phyloP scores from a whole-genome alignment of 2,113 vertebrate genomes.

The Grantiella picta region DNA sequence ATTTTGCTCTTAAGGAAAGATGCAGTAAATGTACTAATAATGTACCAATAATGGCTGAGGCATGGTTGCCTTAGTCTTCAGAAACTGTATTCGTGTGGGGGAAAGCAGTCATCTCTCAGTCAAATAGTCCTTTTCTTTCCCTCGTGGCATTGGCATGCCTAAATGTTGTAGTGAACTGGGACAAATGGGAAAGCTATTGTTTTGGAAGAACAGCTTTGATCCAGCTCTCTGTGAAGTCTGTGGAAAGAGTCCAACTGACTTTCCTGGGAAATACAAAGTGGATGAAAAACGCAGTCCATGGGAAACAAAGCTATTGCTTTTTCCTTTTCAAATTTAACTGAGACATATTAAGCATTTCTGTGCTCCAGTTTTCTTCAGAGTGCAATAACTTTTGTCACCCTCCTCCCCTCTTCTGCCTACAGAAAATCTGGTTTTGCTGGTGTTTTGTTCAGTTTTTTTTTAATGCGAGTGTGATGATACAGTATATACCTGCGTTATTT shows the following conservation, averaged over 20 bases:
- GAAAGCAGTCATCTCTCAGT: neutral
- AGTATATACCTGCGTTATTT: neutral
- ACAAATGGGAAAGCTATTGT: neutral
- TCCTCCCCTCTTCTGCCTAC: slow-evolving; percentile 10
- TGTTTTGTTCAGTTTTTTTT: neutral
- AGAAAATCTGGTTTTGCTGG: neutral
- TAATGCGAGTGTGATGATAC: neutral
- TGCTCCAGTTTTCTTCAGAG: slow-evolving; percentile 1
- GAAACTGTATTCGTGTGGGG: accelerated
- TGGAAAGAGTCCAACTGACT: neutral
- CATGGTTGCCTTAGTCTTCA: neutral
- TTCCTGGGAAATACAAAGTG: neutral
- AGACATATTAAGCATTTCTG: neutral
- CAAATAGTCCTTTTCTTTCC: neutral
- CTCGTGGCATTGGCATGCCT: neutral
- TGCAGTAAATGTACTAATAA: neutral
- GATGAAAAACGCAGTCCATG: neutral
- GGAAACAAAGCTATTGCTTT: neutral
- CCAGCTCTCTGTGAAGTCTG: neutral
- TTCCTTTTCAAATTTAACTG: neutral
- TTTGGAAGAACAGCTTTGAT: neutral
- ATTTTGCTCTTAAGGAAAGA: neutral
- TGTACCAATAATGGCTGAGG: neutral
- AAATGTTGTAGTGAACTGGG: neutral
- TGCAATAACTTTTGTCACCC: neutral